phyloP scores from a whole-genome alignment of 1,140 invertebrate genomes.

The Parasteatoda tepidariorum region DNA sequence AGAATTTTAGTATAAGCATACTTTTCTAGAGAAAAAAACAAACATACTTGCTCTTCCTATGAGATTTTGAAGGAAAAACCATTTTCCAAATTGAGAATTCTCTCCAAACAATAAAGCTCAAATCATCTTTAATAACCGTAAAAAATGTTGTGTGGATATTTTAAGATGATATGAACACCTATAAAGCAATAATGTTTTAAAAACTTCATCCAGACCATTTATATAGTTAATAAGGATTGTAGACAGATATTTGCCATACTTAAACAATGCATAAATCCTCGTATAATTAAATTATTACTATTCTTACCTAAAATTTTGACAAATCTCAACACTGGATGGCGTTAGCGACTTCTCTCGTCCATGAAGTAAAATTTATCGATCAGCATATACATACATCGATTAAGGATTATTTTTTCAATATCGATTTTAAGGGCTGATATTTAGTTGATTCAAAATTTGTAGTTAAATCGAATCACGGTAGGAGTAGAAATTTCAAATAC shows the following conservation, averaged over 20 bases:
- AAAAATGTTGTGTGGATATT: not conserved
- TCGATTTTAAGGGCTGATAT: too few species aligned
- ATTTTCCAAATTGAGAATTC: not conserved
- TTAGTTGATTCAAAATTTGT: too few species aligned
- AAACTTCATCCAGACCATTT: not conserved
- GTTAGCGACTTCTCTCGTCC: conserved; percentile 45
- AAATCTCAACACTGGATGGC: conserved; percentile 61
- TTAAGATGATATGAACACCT: not conserved
- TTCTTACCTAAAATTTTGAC: conserved; percentile 59
- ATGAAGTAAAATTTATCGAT: conserved; percentile 40
- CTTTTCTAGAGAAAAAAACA: not conserved
- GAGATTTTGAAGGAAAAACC: not conserved
- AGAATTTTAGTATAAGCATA: not conserved
- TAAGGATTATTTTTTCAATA: too few species aligned
- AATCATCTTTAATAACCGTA: not conserved
- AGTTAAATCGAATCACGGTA: too few species aligned
- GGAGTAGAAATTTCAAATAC: too few species aligned
- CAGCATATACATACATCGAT: too few species aligned
- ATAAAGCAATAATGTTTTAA: not conserved
- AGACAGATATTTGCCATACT: conserved; percentile 23
- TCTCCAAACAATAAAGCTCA: not conserved
- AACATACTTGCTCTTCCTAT: not conserved
- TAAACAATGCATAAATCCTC: conserved; percentile 7
- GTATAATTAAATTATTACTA: conserved; percentile 27
- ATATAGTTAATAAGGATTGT: not conserved